phyloP scores from a whole-genome alignment of 2,888 invertebrate species.

The Axea sp. region DNA sequence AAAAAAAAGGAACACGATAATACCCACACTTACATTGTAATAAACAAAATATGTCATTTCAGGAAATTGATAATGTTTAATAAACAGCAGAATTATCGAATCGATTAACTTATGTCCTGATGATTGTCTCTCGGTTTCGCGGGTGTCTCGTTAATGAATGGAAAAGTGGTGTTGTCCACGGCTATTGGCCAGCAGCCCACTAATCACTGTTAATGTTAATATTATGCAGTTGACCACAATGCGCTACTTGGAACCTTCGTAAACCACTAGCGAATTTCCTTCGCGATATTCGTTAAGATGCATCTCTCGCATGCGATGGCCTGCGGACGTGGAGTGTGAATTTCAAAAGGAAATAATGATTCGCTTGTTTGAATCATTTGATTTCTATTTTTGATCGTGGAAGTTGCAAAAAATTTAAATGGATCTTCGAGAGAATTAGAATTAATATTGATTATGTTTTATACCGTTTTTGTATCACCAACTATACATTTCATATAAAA shows the following conservation, averaged over 20 bases:
- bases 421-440: too few relatives aligned
- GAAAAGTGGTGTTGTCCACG: constrained; percentile 68
- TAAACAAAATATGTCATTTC: too few relatives aligned
- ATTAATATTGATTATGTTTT: too few relatives aligned
- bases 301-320: not conserved
- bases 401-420: too few relatives aligned
- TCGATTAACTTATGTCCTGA: not conserved
- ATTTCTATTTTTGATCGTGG: too few relatives aligned
- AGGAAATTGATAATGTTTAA: too few relatives aligned
- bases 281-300: not conserved
- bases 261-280: constrained; percentile 67
- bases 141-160: constrained; percentile 75
- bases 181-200: constrained; percentile 73
- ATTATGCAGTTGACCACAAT: constrained; percentile 77
- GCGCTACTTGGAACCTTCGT: constrained; percentile 73
- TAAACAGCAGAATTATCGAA: too few relatives aligned
- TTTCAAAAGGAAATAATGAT: not conserved
- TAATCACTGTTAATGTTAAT: constrained; percentile 78
- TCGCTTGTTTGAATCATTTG: too few relatives aligned
- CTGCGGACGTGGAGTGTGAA: not conserved
- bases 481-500: too few relatives aligned
- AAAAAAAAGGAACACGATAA: too few relatives aligned
- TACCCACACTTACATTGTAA: too few relatives aligned
- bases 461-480: too few relatives aligned
- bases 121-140: not conserved